A percentile compares a stretch with the other conserved stretches of the same genome.
phyloP scores from a whole-genome alignment of 1,140 invertebrate genomes.

The Drosophila sechellia region DNA sequence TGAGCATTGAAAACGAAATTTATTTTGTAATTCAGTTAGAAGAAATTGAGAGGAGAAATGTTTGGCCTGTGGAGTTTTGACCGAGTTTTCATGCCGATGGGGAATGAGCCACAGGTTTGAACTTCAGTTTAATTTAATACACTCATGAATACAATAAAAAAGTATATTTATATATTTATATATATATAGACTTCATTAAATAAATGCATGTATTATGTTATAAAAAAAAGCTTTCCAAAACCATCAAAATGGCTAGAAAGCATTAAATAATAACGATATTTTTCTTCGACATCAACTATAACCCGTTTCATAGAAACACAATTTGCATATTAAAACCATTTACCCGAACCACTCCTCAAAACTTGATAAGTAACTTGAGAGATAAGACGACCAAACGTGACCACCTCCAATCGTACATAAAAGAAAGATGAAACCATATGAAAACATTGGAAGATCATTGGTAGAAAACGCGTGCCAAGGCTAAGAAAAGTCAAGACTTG shows the following conservation, averaged over 20 bases:
- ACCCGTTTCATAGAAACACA: constrained; percentile 14
- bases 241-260: not conserved
- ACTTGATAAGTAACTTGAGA: constrained; percentile 55
- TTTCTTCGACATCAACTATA: not conserved
- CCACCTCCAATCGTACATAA: constrained; percentile 33
- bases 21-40: constrained; percentile 57
- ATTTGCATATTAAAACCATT: constrained; percentile 56
- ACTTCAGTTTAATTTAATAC: not conserved
- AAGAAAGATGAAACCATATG: constrained; percentile 12
- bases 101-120: not conserved
- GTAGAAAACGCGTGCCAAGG: constrained; percentile 50
- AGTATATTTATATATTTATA: no score
- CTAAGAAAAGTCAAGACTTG: constrained; percentile 5
- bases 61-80: constrained; percentile 52
- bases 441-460: constrained; percentile 8
- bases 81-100: constrained; percentile 48
- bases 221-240: not conserved
- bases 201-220: no score
- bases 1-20: constrained; percentile 79
- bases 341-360: constrained; percentile 19
- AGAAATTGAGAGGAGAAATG: constrained; percentile 36
- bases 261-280: not conserved
- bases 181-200: no score
- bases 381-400: constrained; percentile 67
- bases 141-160: no score